phyloP scores from a whole-genome alignment of 1,140 invertebrate species.

The Monomorium pharaonis region DNA sequence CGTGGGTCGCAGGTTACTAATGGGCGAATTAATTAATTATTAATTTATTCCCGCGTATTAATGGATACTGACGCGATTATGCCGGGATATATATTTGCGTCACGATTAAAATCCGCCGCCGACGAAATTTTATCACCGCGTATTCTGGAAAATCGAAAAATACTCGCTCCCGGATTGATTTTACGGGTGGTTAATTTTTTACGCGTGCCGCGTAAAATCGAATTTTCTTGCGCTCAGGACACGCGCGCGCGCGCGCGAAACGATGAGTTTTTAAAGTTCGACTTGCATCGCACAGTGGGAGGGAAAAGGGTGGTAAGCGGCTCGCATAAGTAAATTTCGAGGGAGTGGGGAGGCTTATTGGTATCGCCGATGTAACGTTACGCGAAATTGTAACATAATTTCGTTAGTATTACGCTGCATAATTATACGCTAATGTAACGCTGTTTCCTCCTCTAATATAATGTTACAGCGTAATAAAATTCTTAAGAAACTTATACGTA shows the following conservation, averaged over 20 bases:
- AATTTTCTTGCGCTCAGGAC: neutral
- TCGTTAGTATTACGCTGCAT: conserved; percentile 38
- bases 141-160: neutral
- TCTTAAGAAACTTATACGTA: conserved; percentile 45
- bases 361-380: conserved; percentile 23
- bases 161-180: conserved; percentile 12
- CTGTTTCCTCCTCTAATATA: conserved; percentile 23
- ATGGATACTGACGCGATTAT: conserved; percentile 20
- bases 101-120: conserved; percentile 17
- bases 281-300: neutral
- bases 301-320: neutral
- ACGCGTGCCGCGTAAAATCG: neutral
- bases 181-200: conserved; percentile 11
- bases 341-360: no score
- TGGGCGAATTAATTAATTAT: conserved; percentile 50
- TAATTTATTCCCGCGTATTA: conserved; percentile 46
- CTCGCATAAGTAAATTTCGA: conserved; percentile 21
- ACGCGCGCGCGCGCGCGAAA: no score
- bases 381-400: conserved; percentile 37
- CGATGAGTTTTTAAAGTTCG: neutral
- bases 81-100: neutral
- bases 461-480: conserved; percentile 41
- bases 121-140: conserved; percentile 1
- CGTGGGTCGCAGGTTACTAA: conserved; percentile 41
- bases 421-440: conserved; percentile 39